Percentiles rank a stretch among this genome's conserved stretches.
phyloP scores from a whole-genome alignment of 2,797 vertebrate species.

The Dendrocincla fuliginosa region DNA sequence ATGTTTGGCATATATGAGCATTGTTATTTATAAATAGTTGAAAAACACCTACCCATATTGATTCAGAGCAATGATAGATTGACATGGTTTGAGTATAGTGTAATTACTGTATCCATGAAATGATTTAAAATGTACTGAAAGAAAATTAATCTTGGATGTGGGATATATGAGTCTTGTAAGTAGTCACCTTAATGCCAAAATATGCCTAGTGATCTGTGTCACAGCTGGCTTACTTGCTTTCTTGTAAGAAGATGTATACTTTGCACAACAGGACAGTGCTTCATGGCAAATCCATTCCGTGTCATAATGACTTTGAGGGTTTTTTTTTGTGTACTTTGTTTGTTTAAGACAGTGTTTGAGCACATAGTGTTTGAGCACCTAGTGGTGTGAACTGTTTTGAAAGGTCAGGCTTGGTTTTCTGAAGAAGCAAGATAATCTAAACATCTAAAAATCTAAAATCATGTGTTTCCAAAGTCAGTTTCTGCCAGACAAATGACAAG shows the following conservation, averaged over 20 bases:
- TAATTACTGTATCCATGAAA: constrained; percentile 44
- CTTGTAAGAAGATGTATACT: background rate
- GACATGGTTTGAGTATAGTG: background rate
- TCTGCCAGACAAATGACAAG: background rate
- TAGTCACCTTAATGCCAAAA: constrained; percentile 10
- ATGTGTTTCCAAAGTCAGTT: background rate
- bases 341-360: background rate
- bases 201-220: background rate
- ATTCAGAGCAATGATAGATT: constrained; percentile 34
- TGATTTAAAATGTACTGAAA: constrained; percentile 32
- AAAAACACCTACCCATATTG: constrained; percentile 11
- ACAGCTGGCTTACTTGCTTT: background rate
- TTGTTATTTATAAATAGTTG: constrained; percentile 37
- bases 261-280: background rate
- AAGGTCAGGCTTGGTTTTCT: background rate
- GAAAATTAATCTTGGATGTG: constrained; percentile 7
- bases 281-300: background rate
- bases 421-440: background rate
- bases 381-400: background rate
- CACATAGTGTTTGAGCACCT: background rate
- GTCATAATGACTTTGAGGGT: background rate
- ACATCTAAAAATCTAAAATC: background rate
- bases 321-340: background rate
- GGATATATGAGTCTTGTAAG: background rate
- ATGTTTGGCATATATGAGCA: constrained; percentile 7